A percentile compares a stretch with the other conserved stretches of the same genome.
Evolutionary conservation across 64 coral and sea anemone species (phyloP).

Genomic region (Stichodactyla mertensii): DNA sequence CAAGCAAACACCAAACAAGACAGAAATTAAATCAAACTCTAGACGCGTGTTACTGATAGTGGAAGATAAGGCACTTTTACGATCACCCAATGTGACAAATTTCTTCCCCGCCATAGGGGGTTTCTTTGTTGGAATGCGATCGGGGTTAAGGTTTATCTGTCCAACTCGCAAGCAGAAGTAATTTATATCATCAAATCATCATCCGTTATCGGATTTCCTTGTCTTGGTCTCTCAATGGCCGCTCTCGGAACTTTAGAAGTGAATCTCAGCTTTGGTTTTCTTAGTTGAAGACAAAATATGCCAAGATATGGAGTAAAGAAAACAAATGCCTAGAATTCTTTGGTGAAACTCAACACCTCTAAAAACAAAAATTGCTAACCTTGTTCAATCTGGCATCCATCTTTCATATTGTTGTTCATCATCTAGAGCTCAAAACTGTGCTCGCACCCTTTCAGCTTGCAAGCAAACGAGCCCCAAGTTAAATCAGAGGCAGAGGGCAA

Average conservation of each 20-base stretch:
- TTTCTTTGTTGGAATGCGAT: constrained; percentile 6
- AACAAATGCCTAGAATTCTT: constrained; percentile 10
- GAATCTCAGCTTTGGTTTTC: not conserved
- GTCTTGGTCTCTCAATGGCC: not conserved
- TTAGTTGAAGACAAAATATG: constrained; percentile 10
- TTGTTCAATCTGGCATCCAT: not conserved
- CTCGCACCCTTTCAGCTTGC: no score
- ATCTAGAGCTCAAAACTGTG: no score
- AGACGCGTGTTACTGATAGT: constrained; percentile 8
- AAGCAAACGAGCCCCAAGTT: not conserved
- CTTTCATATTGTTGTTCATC: not conserved
- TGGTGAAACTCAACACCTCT: not conserved
- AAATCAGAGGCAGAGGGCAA: not conserved
- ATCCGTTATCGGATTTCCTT: constrained; percentile 9
- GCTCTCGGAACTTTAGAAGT: constrained; percentile 18
- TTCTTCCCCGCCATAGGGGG: constrained; percentile 16
- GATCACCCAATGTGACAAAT: not conserved
- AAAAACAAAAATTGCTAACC: not conserved
- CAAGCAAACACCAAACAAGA: constrained; percentile 18
- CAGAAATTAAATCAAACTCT: constrained; percentile 5
- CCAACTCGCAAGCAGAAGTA: constrained; percentile 11
- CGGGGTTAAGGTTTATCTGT: constrained; percentile 9
- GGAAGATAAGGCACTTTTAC: not conserved
- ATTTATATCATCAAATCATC: constrained; percentile 23
- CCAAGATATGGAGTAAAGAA: not conserved